A percentile compares a stretch with the other conserved stretches of the same genome.
phyloP scores from a whole-genome alignment of 2,888 invertebrate species.

The Hypsopygia costalis region DNA sequence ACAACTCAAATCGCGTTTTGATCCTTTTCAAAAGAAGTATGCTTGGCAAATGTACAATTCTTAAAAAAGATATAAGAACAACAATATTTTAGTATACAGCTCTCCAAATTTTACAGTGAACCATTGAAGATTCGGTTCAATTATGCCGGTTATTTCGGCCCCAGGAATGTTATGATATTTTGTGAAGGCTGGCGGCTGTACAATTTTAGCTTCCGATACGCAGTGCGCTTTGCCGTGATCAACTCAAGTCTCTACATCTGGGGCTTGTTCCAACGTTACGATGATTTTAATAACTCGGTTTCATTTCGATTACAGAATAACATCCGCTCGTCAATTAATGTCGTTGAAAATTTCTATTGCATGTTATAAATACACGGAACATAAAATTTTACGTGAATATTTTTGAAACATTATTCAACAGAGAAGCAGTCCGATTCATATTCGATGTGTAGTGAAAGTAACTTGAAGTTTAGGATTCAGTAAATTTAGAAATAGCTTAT shows the following conservation, averaged over 20 bases:
- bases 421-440: no score
- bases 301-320: slow-evolving; percentile 5
- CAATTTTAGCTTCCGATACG: slow-evolving; percentile 39
- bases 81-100: slow-evolving; percentile 23
- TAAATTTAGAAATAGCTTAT: no score
- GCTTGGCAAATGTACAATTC: slow-evolving; percentile 55
- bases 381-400: no score
- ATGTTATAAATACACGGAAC: not conserved
- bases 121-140: slow-evolving; percentile 35
- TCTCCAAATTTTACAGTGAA: slow-evolving; percentile 20
- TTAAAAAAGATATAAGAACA: slow-evolving; percentile 32
- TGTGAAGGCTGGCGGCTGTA: slow-evolving; percentile 34
- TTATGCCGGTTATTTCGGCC: slow-evolving; percentile 51
- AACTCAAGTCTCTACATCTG: slow-evolving; percentile 9
- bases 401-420: no score
- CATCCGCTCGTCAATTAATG: slow-evolving; percentile 8
- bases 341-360: not conserved
- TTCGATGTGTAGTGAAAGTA: no score
- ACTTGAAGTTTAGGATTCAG: no score
- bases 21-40: slow-evolving; percentile 28
- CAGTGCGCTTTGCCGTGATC: slow-evolving; percentile 8
- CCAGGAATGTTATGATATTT: slow-evolving; percentile 45
- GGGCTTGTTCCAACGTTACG: not conserved
- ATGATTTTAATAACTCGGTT: slow-evolving; percentile 9
- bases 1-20: slow-evolving; percentile 27